Base-by-base conservation (phyloP, 2,113 vertebrate genomes). In the Syrmaticus mikado region DNA sequence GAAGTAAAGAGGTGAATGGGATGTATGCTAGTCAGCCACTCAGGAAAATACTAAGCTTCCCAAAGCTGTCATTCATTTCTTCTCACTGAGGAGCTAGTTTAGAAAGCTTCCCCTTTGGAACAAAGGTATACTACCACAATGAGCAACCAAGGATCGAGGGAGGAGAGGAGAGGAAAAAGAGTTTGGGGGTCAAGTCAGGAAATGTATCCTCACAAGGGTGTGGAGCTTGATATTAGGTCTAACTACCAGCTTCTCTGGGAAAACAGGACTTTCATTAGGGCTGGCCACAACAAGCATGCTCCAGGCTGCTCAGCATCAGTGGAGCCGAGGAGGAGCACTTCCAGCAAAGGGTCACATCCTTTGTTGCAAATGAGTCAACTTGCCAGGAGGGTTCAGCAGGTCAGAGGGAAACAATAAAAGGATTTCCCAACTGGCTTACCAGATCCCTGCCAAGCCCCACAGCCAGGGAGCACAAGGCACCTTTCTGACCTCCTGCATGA, bases 341-440 rank as follows among this genome's bases (percentile, higher is more conserved):
- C 85, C 91, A 97, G 93, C 61, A 28, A 55, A 85, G 86, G 85
- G 83, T 53, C 66, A 76, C 77, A 90, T 89, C 90, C 78, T 87
- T 27, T 76, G 67, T 13, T 90, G 73, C 61, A 46, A 19, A 65
- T 92, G 90, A 96, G 77, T 95, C 95, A 96, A 87, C 90, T 83
- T 78, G 81, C 83, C 0, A 5, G 83, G 52, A 94, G 75, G 43
- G 77, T 45, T 91, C 92, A 94, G 73, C 82, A 89, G 90, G 94
- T 95, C 96, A 93, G 52, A 85, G 78, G 65, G 72, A 96, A 90
- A 95, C 92, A 95, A 94, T 90, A 67, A 84, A 95, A 95, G 86
- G 82, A 92, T 94, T 91, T 93, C 88, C 84, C 94, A 96, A 61
- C 57, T 82, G 87, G 67, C 72, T 92, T 71, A 92, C 89, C 61